Base-by-base conservation (phyloP, 2,113 vertebrate genomes). In the Actenoides lindsayi region DNA sequence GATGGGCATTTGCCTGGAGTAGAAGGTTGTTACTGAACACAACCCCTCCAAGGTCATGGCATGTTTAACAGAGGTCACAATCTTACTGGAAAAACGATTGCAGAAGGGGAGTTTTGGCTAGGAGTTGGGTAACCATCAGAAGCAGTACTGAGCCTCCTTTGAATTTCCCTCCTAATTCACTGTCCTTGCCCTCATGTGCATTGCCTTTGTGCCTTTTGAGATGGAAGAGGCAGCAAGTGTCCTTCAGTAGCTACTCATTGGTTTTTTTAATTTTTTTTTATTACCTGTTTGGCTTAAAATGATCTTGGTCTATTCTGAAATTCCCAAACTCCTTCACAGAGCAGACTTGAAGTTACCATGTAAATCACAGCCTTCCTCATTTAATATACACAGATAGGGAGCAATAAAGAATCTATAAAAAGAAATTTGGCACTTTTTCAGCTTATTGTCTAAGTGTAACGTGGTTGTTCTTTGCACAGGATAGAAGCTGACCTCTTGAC, bases 381-480 rank as follows among this genome's bases (percentile, higher is more conserved):
- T 87, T 65, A 76, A 84, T 76, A 94, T 35, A 87, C 44, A 84
- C 65, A 96, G 64, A 76, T 57, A 79, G 50, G 44, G 87, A 91
- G 95, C 82, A 94, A 96, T 95, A 96, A 96, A 96, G 57, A 89
- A 93, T 89, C 89, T 91, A 95, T 95, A 96, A 95, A 96, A 93
- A 76, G 74, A 89, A 92, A 87, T 94, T 44, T 95, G 92, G 93
- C 95, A 91, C 81, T 92, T 95, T 79, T 95, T 91, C 91, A 94
- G 41, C 67, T 96, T 94, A 94, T 94, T 57, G 0, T 92, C 70
- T 59, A 54, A 77, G 77, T 31, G 70, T 91, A 76, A 89, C 17
- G 6, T 87, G 60, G 74, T 62, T 87, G 60, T n/a, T 90, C 90
- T 94, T 91, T 76, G 82, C 56, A 68, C 48, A 87, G 59, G 62